A percentile compares a stretch with the other conserved stretches of the same genome.
These are phyloP conservation scores for Leptinotarsa texana DNA, from an alignment of 1,140 invertebrate species.

Conservation along the genomic window DNA sequence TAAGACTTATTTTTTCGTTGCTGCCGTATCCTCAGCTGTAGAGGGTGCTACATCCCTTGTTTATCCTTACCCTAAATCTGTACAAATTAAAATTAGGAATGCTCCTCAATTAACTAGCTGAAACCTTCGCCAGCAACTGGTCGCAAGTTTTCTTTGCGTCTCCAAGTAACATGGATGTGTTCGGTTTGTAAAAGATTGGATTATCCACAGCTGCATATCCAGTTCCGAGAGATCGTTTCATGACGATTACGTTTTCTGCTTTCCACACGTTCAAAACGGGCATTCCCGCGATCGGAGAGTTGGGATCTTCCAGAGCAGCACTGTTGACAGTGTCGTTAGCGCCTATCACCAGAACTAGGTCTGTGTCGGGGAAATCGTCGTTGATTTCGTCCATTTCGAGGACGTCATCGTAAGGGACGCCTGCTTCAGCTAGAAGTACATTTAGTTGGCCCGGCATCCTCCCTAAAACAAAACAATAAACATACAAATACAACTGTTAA, in stretches of 20 bases:
- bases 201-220: slow-evolving; percentile 85
- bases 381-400: slow-evolving; percentile 95
- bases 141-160: slow-evolving; percentile 94
- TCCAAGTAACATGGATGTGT: slow-evolving; percentile 87
- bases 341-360: slow-evolving; percentile 85
- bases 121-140: slow-evolving; percentile 66
- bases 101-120: slow-evolving; percentile 4
- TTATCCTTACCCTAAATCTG: no score
- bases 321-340: slow-evolving; percentile 94
- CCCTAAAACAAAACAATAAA: slow-evolving; percentile 58
- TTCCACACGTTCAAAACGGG: slow-evolving; percentile 88
- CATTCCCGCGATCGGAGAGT: slow-evolving; percentile 92
- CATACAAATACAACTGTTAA: no score
- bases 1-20: no score
- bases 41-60: no score
- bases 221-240: slow-evolving; percentile 83
- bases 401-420: slow-evolving; percentile 90
- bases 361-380: slow-evolving; percentile 82
- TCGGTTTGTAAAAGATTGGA: slow-evolving; percentile 89
- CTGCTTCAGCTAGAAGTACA: slow-evolving; percentile 89
- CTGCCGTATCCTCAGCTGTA: no score
- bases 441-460: slow-evolving; percentile 91
- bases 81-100: no score
- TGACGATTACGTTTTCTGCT: slow-evolving; percentile 83
- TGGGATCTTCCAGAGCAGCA: slow-evolving; percentile 87